phyloP scores from a whole-genome alignment of 2,888 invertebrate species.

The Thalpophila matura region DNA sequence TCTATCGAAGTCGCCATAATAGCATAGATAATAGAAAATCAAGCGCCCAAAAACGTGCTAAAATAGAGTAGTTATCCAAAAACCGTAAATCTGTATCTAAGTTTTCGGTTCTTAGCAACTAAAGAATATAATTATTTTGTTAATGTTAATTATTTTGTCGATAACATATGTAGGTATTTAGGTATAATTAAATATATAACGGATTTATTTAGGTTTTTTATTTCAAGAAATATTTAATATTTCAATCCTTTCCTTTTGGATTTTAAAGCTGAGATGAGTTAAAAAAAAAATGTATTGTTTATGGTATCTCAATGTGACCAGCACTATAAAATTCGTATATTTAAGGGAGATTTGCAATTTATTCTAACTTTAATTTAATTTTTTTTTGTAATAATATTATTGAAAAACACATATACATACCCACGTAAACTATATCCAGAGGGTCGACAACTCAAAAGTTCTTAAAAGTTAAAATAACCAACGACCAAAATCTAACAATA shows the following conservation, averaged over 20 bases:
- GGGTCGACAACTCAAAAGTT: no score
- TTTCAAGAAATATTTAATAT: not conserved
- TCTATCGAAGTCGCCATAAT: slow-evolving; percentile 80
- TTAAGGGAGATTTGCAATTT: not conserved
- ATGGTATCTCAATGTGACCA: slow-evolving; percentile 40
- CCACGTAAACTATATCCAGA: no score
- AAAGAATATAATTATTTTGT: no score
- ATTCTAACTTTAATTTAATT: no score
- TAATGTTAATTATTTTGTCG: no score
- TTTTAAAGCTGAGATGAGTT: not conserved
- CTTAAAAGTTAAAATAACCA: no score
- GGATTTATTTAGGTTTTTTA: no score
- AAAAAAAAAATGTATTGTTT: slow-evolving; percentile 31
- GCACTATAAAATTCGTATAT: not conserved
- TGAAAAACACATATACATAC: no score
- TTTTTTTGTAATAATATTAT: no score
- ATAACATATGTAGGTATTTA: no score
- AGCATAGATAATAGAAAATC: slow-evolving; percentile 75
- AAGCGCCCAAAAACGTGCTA: slow-evolving; percentile 71
- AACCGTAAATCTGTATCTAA: slow-evolving; percentile 26
- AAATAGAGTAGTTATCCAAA: slow-evolving; percentile 39
- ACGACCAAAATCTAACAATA: no score
- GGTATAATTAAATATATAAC: no score
- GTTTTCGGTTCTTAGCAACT: not conserved
- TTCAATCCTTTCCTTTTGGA: not conserved